These are phyloP conservation scores for Aphaenogaster floridana DNA, from an alignment of 1,140 invertebrate genomes.

Conservation along the genomic window DNA sequence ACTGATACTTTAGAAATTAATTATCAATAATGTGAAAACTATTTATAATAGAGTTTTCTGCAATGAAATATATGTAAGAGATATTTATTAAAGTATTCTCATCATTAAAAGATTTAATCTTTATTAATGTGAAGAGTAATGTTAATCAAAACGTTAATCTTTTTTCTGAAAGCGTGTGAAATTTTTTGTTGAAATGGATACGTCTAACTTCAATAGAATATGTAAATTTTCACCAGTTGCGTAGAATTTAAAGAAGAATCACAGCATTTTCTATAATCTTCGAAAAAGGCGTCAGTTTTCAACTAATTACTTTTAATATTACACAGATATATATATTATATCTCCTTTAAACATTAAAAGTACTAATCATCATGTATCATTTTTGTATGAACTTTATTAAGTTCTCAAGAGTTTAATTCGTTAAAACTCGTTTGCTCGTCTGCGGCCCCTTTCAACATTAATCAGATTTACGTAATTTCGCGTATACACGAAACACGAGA, in stretches of 20 bases:
- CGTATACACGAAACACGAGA: conserved; percentile 40
- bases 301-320: too few species aligned
- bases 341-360: neutral
- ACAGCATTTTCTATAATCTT: neutral
- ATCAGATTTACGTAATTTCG: conserved; percentile 59
- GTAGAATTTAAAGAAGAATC: neutral
- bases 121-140: neutral
- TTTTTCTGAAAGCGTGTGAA: neutral
- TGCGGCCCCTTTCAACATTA: conserved; percentile 4
- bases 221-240: neutral
- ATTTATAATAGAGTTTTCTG: too few species aligned
- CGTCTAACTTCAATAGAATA: neutral
- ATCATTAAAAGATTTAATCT: neutral
- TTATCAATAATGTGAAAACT: too few species aligned
- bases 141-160: neutral
- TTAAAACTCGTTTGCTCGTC: neutral
- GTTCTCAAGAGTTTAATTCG: neutral
- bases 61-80: too few species aligned
- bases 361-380: conserved; percentile 26
- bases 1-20: too few species aligned
- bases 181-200: neutral
- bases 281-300: neutral
- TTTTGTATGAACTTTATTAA: neutral
- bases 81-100: too few species aligned
- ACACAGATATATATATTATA: neutral